Evolutionary conservation across 2,113 vertebrate genomes (phyloP), one percentile per base, ranked within the genome.

Genomic region (Syngnathus floridae): DNA sequence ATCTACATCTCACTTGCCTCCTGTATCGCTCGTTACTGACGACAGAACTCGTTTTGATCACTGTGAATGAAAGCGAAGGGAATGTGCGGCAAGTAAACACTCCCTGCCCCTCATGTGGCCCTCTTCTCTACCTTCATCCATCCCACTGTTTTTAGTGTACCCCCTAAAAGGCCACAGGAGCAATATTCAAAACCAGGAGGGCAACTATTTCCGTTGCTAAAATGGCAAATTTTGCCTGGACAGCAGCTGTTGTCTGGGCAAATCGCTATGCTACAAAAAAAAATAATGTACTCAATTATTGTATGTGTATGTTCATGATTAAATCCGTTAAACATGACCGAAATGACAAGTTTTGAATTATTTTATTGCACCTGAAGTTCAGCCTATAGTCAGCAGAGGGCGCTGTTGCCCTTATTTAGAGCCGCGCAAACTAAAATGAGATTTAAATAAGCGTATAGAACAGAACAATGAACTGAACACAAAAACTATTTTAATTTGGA

Each of bases 271-370:
- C 87, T 90, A 89, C 84, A 49, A 49, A 49, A n/a, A 49, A 49
- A 8, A 88, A 54, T 1, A 89, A 90, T 92, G 89, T 91, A 90
- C 88, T 90, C 86, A 82, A 87, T 89, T 88, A 88, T 80, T 90
- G 88, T 91, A 74, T 66, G 84, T 91, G 90, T 89, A 88, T 90
- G 90, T 90, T 90, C 87, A 88, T 91, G 76, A 90, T 90, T 92
- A 92, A 92, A 92, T 86, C 83, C 77, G 82, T 86, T 84, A 84
- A 90, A 88, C 82, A 87, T 87, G 79, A 35, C 46, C 38, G 0
- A 38, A 1, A 17, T 62, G 49, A 41, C 13, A 8, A 4, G 31
- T 37, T 6, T 40, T 12, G 11, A 19, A 16, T 56, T 61, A 1
- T 55, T 46, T 31, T 22, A 9, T 17, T 59, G 17, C 14, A 54